Conservation (phyloP, 1,140 invertebrate species). For the Pachypeltis micranthus region DNA sequence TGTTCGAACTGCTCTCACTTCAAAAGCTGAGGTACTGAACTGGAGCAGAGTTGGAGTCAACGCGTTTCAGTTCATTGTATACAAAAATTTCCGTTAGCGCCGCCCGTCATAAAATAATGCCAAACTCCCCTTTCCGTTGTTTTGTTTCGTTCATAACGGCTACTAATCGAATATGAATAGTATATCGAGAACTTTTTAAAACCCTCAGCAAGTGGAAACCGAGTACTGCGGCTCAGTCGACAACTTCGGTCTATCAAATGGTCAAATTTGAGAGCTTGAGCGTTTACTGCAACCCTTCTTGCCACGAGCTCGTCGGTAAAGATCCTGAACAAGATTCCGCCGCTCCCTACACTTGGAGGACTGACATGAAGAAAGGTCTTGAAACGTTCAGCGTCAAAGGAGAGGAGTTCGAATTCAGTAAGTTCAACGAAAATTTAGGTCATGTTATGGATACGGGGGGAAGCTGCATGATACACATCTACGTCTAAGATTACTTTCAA, state of each 20-base stretch:
- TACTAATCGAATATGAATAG: conserved; percentile 1
- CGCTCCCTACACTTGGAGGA: conserved; percentile 51
- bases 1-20: too few relatives aligned
- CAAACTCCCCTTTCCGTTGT: too few relatives aligned
- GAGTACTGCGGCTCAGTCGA: conserved; percentile 45
- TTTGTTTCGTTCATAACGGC: too few relatives aligned
- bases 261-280: conserved; percentile 64
- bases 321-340: conserved; percentile 22
- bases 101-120: too few relatives aligned
- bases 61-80: too few relatives aligned
- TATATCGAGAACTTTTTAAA: conserved; percentile 11
- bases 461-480: too few relatives aligned
- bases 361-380: conserved; percentile 55
- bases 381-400: conserved; percentile 64
- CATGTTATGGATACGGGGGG: too few relatives aligned
- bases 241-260: conserved; percentile 61
- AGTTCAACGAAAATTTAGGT: too few relatives aligned
- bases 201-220: conserved; percentile 67
- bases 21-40: too few relatives aligned
- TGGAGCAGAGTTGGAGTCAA: too few relatives aligned
- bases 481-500: too few relatives aligned
- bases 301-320: conserved; percentile 24
- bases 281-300: conserved; percentile 60
- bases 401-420: conserved; percentile 61
- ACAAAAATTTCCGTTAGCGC: too few relatives aligned